These are phyloP conservation scores for Diorhabda carinulata DNA, from an alignment of 1,140 invertebrate species.

Conservation along the genomic window DNA sequence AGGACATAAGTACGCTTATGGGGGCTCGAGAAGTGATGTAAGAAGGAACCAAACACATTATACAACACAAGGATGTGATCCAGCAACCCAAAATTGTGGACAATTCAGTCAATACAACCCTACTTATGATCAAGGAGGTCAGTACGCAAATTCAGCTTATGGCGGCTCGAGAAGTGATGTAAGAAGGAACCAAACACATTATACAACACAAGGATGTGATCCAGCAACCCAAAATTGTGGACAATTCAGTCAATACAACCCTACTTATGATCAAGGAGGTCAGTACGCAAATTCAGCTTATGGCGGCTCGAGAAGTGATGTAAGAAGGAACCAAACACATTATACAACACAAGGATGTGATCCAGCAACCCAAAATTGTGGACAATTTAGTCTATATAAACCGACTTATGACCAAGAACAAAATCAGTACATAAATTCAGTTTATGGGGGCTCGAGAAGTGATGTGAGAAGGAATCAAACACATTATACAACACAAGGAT, in stretches of 20 bases:
- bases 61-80: conserved; percentile 7
- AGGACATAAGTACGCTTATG: background rate
- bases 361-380: conserved; percentile 17
- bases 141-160: too few relatives aligned
- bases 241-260: background rate
- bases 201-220: conserved; percentile 3
- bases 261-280: background rate
- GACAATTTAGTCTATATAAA: background rate
- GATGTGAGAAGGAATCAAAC: background rate
- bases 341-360: conserved; percentile 2
- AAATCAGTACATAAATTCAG: too few relatives aligned
- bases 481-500: background rate
- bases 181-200: background rate
- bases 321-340: background rate
- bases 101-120: background rate
- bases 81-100: conserved; percentile 19
- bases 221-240: conserved; percentile 20
- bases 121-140: background rate
- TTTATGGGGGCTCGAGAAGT: background rate
- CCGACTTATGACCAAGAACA: too few relatives aligned
- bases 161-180: too few relatives aligned
- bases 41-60: background rate
- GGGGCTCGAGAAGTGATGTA: too few relatives aligned
- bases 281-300: background rate
- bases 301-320: background rate